Percentiles rank a stretch among this genome's conserved stretches.
These are phyloP conservation scores for Metallyticus violacea DNA, from an alignment of 2,888 invertebrate genomes.

Conservation along the genomic window DNA sequence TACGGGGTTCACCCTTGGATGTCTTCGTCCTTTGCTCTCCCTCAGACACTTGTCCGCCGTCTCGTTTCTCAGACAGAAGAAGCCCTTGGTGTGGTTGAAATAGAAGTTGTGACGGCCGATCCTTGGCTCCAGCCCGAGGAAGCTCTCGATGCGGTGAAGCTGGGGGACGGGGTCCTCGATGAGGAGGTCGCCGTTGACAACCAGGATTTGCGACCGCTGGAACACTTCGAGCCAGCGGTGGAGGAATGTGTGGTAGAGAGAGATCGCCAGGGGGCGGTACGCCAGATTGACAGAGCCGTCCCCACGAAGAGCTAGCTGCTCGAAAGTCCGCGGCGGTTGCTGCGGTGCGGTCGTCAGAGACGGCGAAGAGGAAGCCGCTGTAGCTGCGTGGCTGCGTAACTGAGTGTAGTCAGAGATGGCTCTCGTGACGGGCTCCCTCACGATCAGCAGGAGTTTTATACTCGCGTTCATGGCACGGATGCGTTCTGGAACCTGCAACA, in stretches of 20 bases:
- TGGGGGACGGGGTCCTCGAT: conserved; percentile 89
- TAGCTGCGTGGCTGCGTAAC: conserved; percentile 77
- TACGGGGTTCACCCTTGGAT: conserved; percentile 78
- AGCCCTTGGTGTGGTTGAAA: conserved; percentile 95
- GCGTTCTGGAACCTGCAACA: conserved; percentile 80
- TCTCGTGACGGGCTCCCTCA: conserved; percentile 92
- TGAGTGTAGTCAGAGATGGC: conserved; percentile 97
- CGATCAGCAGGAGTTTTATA: conserved; percentile 86
- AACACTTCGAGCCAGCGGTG: conserved; percentile 83
- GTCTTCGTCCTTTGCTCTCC: conserved; percentile 82
- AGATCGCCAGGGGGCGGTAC: conserved; percentile 81
- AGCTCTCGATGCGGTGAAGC: conserved; percentile 80
- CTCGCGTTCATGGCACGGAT: conserved; percentile 92
- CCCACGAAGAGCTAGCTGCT: conserved; percentile 74
- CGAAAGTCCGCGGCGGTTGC: conserved; percentile 61
- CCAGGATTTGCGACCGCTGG: conserved; percentile 79
- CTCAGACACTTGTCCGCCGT: conserved; percentile 70
- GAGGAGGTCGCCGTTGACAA: conserved; percentile 91
- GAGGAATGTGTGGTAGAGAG: conserved; percentile 88
- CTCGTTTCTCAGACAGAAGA: conserved; percentile 68
- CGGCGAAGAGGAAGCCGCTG: conserved; percentile 61
- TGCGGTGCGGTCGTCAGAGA: conserved; percentile 35
- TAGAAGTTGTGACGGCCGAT: conserved; percentile 87
- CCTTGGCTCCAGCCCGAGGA: conserved; percentile 63
- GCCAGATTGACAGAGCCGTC: conserved; percentile 82